Evolutionary conservation across 64 coral and sea anemone genomes (phyloP), one percentile per base, ranked within the genome.

Genomic region (Orbicella faveolata): DNA sequence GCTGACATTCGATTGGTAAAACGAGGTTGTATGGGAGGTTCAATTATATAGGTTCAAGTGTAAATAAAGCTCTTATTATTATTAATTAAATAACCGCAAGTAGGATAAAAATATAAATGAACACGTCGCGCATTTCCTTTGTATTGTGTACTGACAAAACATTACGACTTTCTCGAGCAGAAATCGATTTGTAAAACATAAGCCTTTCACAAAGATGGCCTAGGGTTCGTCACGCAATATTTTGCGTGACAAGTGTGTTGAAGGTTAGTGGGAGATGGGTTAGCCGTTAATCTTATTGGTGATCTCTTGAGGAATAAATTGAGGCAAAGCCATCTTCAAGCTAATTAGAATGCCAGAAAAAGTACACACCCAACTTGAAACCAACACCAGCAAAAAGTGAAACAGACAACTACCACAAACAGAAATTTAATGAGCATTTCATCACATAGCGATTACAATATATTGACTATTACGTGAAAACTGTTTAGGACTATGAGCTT

Each of bases 341-440:
- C 21, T 18, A 20, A 25, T 34, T 73, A 73, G 21, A 23, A 73
- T 26, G 14, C 13, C 16, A 34, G 17, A 10, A 37, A 30, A 82
- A 21, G 0, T 82, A 34, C 62, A 64, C 3, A 14, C 61, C 59
- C 62, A 59, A 59, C 2, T 63, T 16, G 63, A 9, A 59, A 20
- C 59, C 9, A 36, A 9, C 14, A 36, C 13, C 11, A 82, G 19
- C 26, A 17, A 13, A 55, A 30, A 55, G 10, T 33, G 17, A 59
- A 59, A 59, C 55, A 59, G 55, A 59, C 55, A 59, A 59, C 10
- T 59, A 16, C 13, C 55, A 59, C 55, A 59, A 59, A 59, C 55
- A 59, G 10, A 15, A 82, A 82, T 82, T 82, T 82, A 82, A 82
- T 82, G 53, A 82, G 79, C 57, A 37, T 65, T 82, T 63, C 17